These are phyloP conservation scores for Diabrotica undecimpunctata DNA, from an alignment of 1,140 invertebrate species.

Conservation along the genomic window DNA sequence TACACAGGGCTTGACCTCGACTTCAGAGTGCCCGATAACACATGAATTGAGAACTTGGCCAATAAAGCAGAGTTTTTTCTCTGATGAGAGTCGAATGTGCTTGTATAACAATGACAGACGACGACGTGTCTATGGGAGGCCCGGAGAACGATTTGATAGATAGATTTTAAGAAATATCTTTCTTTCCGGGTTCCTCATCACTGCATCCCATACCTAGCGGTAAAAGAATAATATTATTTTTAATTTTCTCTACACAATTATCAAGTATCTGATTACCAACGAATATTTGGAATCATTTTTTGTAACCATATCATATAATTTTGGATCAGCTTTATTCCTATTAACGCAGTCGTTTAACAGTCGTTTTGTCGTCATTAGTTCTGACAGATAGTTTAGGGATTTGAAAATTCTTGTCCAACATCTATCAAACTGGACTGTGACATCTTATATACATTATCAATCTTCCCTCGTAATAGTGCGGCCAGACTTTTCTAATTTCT, in stretches of 20 bases:
- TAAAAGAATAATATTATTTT: conserved; percentile 38
- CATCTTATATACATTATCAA: conserved; percentile 56
- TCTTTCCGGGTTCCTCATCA: conserved; percentile 29
- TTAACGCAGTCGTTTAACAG: conserved; percentile 15
- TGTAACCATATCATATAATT: conserved; percentile 24
- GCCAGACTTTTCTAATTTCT: conserved; percentile 62
- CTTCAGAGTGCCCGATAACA: too few relatives aligned
- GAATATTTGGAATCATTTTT: conserved; percentile 43
- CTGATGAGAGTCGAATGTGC: too few relatives aligned
- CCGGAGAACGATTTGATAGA: too few relatives aligned
- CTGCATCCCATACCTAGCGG: conserved; percentile 19
- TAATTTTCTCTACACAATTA: conserved; percentile 41
- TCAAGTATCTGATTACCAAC: conserved; percentile 27
- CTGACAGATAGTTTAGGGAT: conserved; percentile 75
- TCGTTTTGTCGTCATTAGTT: conserved; percentile 46
- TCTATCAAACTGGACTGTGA: conserved; percentile 61
- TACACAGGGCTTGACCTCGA: too few relatives aligned
- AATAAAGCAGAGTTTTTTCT: too few relatives aligned
- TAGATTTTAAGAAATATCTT: conserved; percentile 31
- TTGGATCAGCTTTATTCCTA: conserved; percentile 3
- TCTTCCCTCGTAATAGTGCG: conserved; percentile 57
- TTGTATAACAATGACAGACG: too few relatives aligned
- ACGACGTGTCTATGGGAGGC: too few relatives aligned
- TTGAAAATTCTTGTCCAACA: conserved; percentile 79
- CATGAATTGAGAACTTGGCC: too few relatives aligned